These are phyloP conservation scores for Gonatopus flavifemur DNA, from an alignment of 1,140 invertebrate species.

Conservation along the genomic window DNA sequence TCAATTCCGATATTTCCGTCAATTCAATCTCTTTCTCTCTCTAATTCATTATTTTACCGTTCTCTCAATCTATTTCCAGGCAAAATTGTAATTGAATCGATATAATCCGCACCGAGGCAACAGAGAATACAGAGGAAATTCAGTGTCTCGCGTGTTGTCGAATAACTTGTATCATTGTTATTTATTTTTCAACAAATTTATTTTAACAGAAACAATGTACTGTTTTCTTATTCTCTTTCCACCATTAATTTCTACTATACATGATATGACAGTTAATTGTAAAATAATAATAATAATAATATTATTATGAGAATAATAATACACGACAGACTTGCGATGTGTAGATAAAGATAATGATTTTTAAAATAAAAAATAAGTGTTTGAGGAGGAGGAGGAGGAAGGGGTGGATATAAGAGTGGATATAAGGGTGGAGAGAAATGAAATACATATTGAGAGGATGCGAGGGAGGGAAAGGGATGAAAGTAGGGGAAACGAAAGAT, in stretches of 20 bases:
- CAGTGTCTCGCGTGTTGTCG: too few relatives aligned
- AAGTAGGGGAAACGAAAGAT: constrained; percentile 30
- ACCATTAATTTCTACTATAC: constrained; percentile 56
- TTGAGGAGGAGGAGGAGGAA: constrained; percentile 9
- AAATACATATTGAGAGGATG: constrained; percentile 17
- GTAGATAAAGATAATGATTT: neutral
- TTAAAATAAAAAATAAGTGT: constrained; percentile 24
- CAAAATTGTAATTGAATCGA: neutral
- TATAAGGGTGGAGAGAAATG: constrained; percentile 11
- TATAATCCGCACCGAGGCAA: too few relatives aligned
- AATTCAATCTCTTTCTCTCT: neutral
- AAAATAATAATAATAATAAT: too few relatives aligned
- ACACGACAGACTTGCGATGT: constrained; percentile 49
- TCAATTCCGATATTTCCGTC: too few relatives aligned
- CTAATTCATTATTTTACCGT: neutral
- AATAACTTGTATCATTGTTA: too few relatives aligned
- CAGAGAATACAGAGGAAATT: too few relatives aligned
- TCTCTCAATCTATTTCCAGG: constrained; percentile 12
- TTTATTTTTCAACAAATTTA: constrained; percentile 52
- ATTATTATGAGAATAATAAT: too few relatives aligned
- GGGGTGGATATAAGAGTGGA: constrained; percentile 9
- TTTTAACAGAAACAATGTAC: constrained; percentile 58
- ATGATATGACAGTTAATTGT: constrained; percentile 52
- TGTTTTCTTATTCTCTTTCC: constrained; percentile 54
- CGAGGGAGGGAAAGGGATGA: constrained; percentile 5